These are phyloP conservation scores for Enteromius trimaculatus DNA, from an alignment of 2,797 vertebrate species.

Conservation along the genomic window DNA sequence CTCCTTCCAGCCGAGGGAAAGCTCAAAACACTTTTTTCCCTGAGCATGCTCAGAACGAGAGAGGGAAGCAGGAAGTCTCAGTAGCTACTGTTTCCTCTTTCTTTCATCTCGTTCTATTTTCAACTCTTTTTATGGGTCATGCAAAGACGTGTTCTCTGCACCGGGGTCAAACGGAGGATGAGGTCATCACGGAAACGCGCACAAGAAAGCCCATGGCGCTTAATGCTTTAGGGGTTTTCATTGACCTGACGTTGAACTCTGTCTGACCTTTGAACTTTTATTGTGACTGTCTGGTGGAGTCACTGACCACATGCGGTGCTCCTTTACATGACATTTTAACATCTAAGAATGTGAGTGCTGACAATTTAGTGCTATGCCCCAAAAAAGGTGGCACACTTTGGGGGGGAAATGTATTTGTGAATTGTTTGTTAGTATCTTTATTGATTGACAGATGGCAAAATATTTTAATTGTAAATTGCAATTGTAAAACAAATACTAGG, in stretches of 20 bases:
- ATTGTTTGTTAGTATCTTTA: not conserved
- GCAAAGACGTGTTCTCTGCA: slow-evolving; percentile 37
- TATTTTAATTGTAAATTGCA: not conserved
- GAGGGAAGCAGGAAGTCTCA: slow-evolving; percentile 45
- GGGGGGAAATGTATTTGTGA: not conserved
- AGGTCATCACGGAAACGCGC: not conserved
- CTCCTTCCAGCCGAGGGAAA: not conserved
- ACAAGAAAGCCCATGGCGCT: not conserved
- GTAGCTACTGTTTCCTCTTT: slow-evolving; percentile 27
- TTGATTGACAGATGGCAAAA: not conserved
- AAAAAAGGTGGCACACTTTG: not conserved
- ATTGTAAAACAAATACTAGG: not conserved
- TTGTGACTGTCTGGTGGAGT: not conserved
- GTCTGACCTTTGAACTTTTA: slow-evolving; percentile 18
- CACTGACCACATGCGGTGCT: not conserved
- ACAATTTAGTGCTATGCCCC: no score
- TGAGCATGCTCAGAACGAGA: not conserved
- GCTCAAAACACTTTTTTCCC: not conserved
- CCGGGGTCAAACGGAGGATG: slow-evolving; percentile 22
- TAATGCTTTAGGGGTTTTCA: not conserved
- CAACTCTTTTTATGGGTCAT: slow-evolving; percentile 30
- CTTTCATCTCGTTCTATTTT: slow-evolving; percentile 18
- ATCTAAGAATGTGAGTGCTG: not conserved
- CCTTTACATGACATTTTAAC: not conserved
- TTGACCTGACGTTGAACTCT: slow-evolving; percentile 37